phyloP scores from a whole-genome alignment of 2,888 invertebrate genomes.

The Acanthosepion lycidas region DNA sequence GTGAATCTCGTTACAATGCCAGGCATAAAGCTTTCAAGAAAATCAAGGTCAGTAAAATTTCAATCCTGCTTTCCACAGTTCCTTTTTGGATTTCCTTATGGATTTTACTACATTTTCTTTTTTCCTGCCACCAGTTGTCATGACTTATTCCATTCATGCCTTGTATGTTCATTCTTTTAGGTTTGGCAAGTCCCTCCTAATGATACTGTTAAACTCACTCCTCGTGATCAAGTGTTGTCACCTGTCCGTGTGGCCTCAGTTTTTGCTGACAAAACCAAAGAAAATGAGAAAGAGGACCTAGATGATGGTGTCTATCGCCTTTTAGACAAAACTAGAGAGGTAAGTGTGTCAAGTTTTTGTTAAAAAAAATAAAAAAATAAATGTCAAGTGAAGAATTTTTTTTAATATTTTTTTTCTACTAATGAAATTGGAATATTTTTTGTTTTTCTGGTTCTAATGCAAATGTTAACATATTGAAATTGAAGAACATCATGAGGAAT shows the following conservation, averaged over 20 bases:
- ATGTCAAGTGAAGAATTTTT: not conserved
- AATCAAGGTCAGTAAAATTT: slow-evolving; percentile 78
- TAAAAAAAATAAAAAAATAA: not conserved
- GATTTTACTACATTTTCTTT: not conserved
- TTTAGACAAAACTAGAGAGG: slow-evolving; percentile 82
- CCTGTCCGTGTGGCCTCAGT: slow-evolving; percentile 92
- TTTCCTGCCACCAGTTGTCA: not conserved
- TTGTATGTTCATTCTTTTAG: slow-evolving; percentile 62
- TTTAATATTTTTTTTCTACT: not conserved
- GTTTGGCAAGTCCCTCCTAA: slow-evolving; percentile 80
- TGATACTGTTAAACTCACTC: slow-evolving; percentile 80
- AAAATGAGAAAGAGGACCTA: slow-evolving; percentile 82
- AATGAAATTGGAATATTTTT: not conserved
- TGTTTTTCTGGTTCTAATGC: not conserved
- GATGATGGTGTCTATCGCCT: slow-evolving; percentile 87
- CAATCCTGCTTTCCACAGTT: not conserved
- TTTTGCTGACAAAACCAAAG: slow-evolving; percentile 82
- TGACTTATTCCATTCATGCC: no score
- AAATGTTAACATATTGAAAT: not conserved
- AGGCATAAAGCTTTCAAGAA: slow-evolving; percentile 92
- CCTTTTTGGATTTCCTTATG: not conserved
- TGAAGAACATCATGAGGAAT: not conserved
- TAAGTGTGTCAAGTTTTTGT: slow-evolving; percentile 75
- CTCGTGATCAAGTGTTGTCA: slow-evolving; percentile 84
- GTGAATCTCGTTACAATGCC: slow-evolving; percentile 94